phyloP scores from a whole-genome alignment of 2,888 invertebrate species.

The Nephrotoma guestfalica region DNA sequence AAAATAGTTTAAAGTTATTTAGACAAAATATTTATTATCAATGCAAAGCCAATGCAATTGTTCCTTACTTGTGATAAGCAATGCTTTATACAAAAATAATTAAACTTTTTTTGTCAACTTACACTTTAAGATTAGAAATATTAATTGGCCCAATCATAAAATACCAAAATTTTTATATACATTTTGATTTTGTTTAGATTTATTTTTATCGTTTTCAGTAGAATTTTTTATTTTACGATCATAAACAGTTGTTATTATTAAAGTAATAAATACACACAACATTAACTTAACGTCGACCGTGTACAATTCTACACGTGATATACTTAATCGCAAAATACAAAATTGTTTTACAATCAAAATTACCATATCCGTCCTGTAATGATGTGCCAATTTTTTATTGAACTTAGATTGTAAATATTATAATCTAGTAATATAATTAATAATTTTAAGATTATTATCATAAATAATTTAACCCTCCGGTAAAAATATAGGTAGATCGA shows the following conservation, averaged over 20 bases:
- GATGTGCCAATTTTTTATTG: neutral
- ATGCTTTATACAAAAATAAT: neutral
- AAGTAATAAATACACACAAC: neutral
- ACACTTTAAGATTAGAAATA: neutral
- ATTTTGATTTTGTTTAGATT: neutral
- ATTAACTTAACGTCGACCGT: neutral
- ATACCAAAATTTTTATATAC: neutral
- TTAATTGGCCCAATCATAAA: neutral
- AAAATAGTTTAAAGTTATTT: conserved; percentile 23
- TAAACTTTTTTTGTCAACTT: neutral
- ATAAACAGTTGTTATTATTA: neutral
- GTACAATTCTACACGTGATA: neutral
- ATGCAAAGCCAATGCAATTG: neutral
- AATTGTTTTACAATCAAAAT: neutral
- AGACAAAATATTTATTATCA: neutral
- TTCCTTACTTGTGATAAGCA: neutral
- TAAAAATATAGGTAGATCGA: too few relatives aligned
- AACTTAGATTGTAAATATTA: neutral
- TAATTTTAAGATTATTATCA: neutral
- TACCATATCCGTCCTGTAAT: neutral
- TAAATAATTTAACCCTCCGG: neutral
- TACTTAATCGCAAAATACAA: neutral
- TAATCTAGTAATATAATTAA: neutral
- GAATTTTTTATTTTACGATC: too few relatives aligned
- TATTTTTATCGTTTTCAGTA: neutral